Percentiles rank a stretch among this genome's conserved stretches.
Evolutionary conservation across 2,888 invertebrate species (phyloP).

Genomic region (Hyposoter dolosus): DNA sequence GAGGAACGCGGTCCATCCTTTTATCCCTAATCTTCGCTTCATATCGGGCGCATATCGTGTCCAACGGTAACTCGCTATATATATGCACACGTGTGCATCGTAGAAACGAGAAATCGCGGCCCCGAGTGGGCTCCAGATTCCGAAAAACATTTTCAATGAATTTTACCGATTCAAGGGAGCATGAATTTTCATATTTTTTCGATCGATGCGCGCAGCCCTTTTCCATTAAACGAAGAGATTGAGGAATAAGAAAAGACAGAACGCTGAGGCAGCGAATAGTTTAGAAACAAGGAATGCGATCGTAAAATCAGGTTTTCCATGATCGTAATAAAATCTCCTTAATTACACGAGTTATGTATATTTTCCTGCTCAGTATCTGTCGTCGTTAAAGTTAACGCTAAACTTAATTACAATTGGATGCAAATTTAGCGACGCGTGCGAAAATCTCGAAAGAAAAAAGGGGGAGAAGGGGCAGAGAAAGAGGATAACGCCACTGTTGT

Average conservation of each 20-base stretch:
- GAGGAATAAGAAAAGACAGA: not conserved
- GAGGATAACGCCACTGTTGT: constrained; percentile 43
- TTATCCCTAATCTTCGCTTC: constrained; percentile 75
- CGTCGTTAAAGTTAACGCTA: constrained; percentile 73
- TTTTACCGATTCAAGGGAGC: no score
- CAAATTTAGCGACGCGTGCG: constrained; percentile 74
- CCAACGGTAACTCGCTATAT: constrained; percentile 78
- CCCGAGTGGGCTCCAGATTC: no score
- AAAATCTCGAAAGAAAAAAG: constrained; percentile 29
- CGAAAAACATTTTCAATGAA: no score
- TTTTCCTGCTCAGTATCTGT: constrained; percentile 41
- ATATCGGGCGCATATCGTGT: constrained; percentile 76
- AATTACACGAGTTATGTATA: constrained; percentile 32
- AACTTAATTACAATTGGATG: constrained; percentile 80
- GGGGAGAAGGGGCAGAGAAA: constrained; percentile 21
- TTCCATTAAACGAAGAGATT: not conserved
- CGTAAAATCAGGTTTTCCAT: not conserved
- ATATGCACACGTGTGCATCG: constrained; percentile 10
- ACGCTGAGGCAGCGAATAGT: not conserved
- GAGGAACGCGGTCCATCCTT: constrained; percentile 65
- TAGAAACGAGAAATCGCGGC: not conserved
- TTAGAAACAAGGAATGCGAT: not conserved
- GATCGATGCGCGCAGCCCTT: constrained; percentile 46
- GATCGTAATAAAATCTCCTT: constrained; percentile 13
- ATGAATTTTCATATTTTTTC: not conserved